A percentile compares a stretch with the other conserved stretches of the same genome.
Conservation (phyloP, 1,140 invertebrate genomes). For the Lepidotrigona ventralis region DNA sequence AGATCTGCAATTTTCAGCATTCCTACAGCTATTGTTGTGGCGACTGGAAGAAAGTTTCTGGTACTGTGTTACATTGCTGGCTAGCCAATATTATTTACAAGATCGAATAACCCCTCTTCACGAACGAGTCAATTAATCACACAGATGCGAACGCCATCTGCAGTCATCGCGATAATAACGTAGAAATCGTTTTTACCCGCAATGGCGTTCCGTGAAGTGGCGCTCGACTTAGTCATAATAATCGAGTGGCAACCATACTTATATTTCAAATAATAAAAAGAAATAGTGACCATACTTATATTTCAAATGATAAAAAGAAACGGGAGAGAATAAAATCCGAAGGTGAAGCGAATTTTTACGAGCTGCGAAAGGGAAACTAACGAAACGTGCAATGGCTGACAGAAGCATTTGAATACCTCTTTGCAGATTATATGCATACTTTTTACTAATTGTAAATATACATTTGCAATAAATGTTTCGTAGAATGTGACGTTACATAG, state of each 20-base stretch:
- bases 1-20: background rate
- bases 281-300: background rate
- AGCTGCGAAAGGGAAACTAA: background rate
- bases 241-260: background rate
- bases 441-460: background rate
- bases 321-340: background rate
- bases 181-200: background rate
- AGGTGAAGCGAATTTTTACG: background rate
- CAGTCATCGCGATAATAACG: background rate
- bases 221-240: background rate
- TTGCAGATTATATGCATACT: background rate
- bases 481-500: background rate
- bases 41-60: background rate
- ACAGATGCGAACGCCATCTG: background rate
- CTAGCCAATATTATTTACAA: background rate
- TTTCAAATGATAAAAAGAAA: background rate
- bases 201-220: background rate
- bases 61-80: background rate
- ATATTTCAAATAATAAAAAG: background rate
- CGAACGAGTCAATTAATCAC: background rate
- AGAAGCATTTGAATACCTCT: background rate
- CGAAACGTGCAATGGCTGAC: background rate
- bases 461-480: background rate
- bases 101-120: background rate
- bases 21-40: background rate